Percentiles rank a stretch among this genome's conserved stretches.
phyloP scores from a whole-genome alignment of 2,113 vertebrate species.

The Carassius carassius region DNA sequence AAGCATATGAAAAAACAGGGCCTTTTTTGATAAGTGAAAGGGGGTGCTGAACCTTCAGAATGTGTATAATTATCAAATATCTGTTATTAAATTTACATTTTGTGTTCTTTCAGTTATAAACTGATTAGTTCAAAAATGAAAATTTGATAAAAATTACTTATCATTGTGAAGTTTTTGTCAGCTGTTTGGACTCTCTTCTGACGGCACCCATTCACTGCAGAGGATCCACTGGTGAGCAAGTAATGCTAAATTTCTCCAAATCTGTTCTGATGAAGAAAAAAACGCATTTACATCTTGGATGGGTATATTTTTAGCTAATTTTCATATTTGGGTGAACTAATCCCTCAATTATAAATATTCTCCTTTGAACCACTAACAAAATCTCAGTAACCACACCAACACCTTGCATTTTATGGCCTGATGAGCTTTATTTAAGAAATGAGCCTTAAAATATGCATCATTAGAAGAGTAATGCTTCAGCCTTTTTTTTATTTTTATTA shows the following conservation, averaged over 20 bases:
- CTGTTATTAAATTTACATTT: neutral
- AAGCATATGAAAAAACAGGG: neutral
- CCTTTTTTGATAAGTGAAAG: neutral
- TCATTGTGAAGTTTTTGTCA: neutral
- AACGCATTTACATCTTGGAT: neutral
- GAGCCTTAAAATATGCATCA: conserved; percentile 71
- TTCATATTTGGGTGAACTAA: neutral
- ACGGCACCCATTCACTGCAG: too few species aligned
- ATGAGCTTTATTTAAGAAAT: conserved; percentile 68
- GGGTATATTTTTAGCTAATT: neutral
- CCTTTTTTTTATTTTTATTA: conserved; percentile 45
- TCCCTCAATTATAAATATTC: neutral
- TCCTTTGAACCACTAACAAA: neutral
- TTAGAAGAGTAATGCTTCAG: conserved; percentile 74
- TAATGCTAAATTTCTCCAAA: too few species aligned
- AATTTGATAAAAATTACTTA: too few species aligned
- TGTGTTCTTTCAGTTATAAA: neutral
- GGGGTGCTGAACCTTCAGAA: neutral
- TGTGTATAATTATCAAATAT: neutral
- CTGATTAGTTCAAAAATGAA: neutral
- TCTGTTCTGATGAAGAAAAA: too few species aligned
- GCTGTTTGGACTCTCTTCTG: too few species aligned
- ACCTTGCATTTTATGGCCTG: conserved; percentile 55
- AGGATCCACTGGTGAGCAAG: too few species aligned
- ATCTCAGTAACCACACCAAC: conserved; percentile 18